phyloP scores from a whole-genome alignment of 2,888 invertebrate genomes.

The Anticlea derivata region DNA sequence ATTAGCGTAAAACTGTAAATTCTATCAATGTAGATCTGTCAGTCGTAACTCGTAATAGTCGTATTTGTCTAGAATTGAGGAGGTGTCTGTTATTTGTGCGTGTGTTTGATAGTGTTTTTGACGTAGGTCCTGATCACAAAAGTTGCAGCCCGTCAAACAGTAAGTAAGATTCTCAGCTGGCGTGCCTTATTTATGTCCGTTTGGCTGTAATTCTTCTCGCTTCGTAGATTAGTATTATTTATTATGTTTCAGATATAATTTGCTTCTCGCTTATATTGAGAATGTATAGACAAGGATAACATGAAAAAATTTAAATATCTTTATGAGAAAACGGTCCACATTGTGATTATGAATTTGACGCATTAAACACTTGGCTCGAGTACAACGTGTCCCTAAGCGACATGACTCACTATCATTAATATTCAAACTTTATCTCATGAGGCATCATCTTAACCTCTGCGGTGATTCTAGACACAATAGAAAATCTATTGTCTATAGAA shows the following conservation, averaged over 20 bases:
- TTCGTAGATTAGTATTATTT: slow-evolving; percentile 62
- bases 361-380: slow-evolving; percentile 64
- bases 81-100: slow-evolving; percentile 71
- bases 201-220: slow-evolving; percentile 72
- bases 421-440: slow-evolving; percentile 31
- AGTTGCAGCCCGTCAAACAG: slow-evolving; percentile 81
- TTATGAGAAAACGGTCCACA: slow-evolving; percentile 31
- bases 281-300: slow-evolving; percentile 40
- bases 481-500: no score
- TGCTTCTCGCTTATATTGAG: slow-evolving; percentile 62
- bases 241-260: slow-evolving; percentile 51
- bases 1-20: slow-evolving; percentile 52
- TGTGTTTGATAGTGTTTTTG: slow-evolving; percentile 81
- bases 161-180: slow-evolving; percentile 78
- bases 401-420: slow-evolving; percentile 52
- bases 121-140: slow-evolving; percentile 84
- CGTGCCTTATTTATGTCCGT: slow-evolving; percentile 68
- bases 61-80: slow-evolving; percentile 53
- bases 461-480: no score
- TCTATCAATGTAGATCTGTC: slow-evolving; percentile 62
- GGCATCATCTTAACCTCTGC: slow-evolving; percentile 37
- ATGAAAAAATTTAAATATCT: slow-evolving; percentile 35
- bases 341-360: slow-evolving; percentile 54
- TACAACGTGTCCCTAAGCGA: slow-evolving; percentile 49
- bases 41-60: slow-evolving; percentile 57